Conservation (phyloP, 64 coral and sea anemone species). For the Acropora yongei region DNA sequence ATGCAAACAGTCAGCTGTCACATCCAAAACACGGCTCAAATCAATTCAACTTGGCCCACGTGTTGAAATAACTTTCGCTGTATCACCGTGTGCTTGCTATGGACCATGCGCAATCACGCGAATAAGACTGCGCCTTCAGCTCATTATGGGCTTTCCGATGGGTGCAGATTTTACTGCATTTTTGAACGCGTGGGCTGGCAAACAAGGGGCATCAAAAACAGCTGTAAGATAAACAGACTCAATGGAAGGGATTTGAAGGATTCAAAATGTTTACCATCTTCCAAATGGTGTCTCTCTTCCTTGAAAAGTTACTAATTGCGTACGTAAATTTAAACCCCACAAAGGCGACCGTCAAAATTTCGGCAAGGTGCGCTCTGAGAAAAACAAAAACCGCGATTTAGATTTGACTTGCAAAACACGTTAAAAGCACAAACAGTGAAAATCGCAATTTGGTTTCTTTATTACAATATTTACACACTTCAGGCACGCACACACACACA, state of each 20-base stretch:
- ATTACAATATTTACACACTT: constrained; percentile 72
- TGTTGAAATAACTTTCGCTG: background rate
- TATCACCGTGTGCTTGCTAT: background rate
- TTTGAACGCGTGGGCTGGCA: constrained; percentile 40
- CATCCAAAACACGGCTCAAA: background rate
- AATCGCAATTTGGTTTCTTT: constrained; percentile 51
- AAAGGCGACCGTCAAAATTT: constrained; percentile 1
- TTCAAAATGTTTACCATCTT: constrained; percentile 29
- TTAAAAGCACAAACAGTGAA: background rate
- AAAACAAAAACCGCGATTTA: constrained; percentile 4
- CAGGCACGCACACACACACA: constrained; percentile 20
- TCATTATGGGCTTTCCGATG: background rate
- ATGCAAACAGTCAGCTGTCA: background rate
- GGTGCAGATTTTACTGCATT: constrained; percentile 23
- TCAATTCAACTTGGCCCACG: background rate
- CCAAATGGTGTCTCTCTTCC: constrained; percentile 28
- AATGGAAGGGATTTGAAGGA: constrained; percentile 29
- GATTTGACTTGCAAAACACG: background rate
- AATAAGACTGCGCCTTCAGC: background rate
- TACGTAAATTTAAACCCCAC: constrained; percentile 21
- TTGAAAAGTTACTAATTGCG: constrained; percentile 24
- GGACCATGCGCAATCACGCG: background rate
- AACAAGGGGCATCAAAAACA: constrained; percentile 15
- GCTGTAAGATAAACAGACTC: constrained; percentile 4
- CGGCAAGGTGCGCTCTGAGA: background rate